Evolutionary conservation across 2,888 invertebrate species (phyloP).

Genomic region (Agonopterix arenella): DNA sequence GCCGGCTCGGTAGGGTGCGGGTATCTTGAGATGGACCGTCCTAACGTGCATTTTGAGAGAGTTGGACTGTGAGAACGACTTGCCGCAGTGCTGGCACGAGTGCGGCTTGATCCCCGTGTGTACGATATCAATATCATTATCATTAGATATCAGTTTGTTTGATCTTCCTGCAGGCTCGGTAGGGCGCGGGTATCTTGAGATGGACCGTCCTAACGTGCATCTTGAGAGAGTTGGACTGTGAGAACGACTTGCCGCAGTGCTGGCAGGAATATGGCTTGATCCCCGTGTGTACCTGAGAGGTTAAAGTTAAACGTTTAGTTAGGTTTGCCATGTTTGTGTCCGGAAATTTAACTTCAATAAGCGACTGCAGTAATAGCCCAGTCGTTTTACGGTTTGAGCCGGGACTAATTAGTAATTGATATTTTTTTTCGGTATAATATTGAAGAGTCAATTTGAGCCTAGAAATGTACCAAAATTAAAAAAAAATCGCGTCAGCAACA

Average conservation of each 20-base stretch:
- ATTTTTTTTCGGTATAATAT: too few species aligned
- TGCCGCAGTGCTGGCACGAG: slow-evolving; percentile 4
- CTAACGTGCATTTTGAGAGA: not conserved
- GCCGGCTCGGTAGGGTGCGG: slow-evolving; percentile 41
- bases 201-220: slow-evolving; percentile 2
- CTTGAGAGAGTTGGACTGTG: slow-evolving; percentile 42
- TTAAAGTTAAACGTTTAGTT: too few species aligned
- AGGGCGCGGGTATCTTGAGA: slow-evolving; percentile 12
- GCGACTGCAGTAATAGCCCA: too few species aligned
- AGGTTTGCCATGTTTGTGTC: too few species aligned
- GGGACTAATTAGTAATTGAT: too few species aligned
- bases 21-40: slow-evolving; percentile 36
- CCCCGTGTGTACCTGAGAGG: slow-evolving; percentile 52
- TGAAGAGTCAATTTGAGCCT: too few species aligned
- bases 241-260: slow-evolving; percentile 48
- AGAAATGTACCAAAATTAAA: too few species aligned
- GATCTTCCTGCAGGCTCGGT: slow-evolving; percentile 18
- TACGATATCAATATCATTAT: slow-evolving; percentile 15
- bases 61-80: not conserved
- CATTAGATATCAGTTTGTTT: not conserved
- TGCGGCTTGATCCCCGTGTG: slow-evolving; percentile 61
- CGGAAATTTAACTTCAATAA: too few species aligned
- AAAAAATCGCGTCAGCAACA: too few species aligned
- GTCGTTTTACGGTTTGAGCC: too few species aligned
- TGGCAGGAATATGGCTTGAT: slow-evolving; percentile 50